Evolutionary conservation across 2,113 vertebrate species (phyloP), one percentile per base, ranked within the genome.

Genomic region (Scomber colias): DNA sequence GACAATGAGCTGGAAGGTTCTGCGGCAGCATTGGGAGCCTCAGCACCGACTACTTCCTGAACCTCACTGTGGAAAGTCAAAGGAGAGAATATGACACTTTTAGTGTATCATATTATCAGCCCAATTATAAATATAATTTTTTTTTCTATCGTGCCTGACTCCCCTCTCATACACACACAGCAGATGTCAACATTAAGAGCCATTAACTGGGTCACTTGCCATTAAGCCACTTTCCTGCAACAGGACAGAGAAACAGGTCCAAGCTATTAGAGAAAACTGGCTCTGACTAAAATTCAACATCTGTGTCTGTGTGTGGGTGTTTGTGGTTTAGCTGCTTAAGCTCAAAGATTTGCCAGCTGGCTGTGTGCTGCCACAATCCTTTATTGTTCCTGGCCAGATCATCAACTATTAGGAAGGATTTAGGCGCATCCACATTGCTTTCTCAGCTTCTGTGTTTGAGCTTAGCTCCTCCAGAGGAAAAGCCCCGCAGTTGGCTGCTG

Each of bases 31-130:
- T 24, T 74, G 2, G n/a, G 69, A 69, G 85, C 66, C 49, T 82
- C 86, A 0, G 80, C 68, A 5, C 91, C 78, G 30, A 92, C 89
- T 30, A 88, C 93, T 40, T 94, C 94, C 19, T 94, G 86, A 5
- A 92, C 88, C 45, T 95, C 96, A 83, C 97, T 98, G 94, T 40
- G 70, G 16, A 77, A 63, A 81, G 17, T 4, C 0, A 0, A 30
- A 79, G 31, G 17, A 4, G 35, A 19, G 44, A 71, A 15, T 11
- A 8, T 77, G 50, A 27, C 8, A 57, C 7, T 70, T 24, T 63
- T 0, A 13, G 24, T 9, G 31, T 4, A 21, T 35, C 8, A 54
- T 17, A 59, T 19, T 5, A 24, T 15, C n/a, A 16, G 13, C 44
- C 27, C 9, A 70, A 35, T 6, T 7, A 8, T 9, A 40, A 7